Evolutionary conservation across 2,797 vertebrate genomes (phyloP).

Genomic region (Sylvilagus floridanus): DNA sequence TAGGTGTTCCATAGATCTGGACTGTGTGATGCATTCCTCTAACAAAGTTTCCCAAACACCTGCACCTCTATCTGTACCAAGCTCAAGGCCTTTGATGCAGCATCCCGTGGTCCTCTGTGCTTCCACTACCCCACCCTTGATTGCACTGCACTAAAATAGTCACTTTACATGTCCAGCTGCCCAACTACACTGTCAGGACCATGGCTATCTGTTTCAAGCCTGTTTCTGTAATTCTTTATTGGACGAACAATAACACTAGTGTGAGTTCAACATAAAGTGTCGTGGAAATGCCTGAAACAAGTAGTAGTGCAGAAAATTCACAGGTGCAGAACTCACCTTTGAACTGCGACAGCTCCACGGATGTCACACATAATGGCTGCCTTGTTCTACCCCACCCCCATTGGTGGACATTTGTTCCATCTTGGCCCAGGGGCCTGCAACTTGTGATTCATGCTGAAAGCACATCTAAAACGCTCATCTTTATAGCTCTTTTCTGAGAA

Average conservation of each 20-base stretch:
- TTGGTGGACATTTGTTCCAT: not conserved
- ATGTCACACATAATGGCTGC: not conserved
- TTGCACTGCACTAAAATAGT: not conserved
- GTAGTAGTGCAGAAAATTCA: not conserved
- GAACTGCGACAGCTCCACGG: not conserved
- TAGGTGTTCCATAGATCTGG: not conserved
- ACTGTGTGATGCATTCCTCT: not conserved
- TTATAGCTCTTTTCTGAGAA: constrained; percentile 82
- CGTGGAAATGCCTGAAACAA: constrained; percentile 15
- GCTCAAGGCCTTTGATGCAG: not conserved
- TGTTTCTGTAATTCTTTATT: not conserved
- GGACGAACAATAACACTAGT: not conserved
- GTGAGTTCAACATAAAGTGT: not conserved
- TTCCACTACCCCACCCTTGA: not conserved
- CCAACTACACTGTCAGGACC: not conserved
- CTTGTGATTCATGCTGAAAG: constrained; percentile 77
- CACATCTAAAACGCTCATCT: constrained; percentile 79
- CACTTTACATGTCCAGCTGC: not conserved
- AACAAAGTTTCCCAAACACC: not conserved
- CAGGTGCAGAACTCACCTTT: constrained; percentile 1
- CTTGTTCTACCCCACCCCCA: not conserved
- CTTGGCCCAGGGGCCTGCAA: constrained; percentile 32
- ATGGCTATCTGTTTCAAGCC: not conserved
- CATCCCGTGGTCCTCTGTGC: not conserved
- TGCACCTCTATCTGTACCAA: not conserved